Conservation (phyloP, 2,888 invertebrate genomes). For the Ormyrus thymus region DNA sequence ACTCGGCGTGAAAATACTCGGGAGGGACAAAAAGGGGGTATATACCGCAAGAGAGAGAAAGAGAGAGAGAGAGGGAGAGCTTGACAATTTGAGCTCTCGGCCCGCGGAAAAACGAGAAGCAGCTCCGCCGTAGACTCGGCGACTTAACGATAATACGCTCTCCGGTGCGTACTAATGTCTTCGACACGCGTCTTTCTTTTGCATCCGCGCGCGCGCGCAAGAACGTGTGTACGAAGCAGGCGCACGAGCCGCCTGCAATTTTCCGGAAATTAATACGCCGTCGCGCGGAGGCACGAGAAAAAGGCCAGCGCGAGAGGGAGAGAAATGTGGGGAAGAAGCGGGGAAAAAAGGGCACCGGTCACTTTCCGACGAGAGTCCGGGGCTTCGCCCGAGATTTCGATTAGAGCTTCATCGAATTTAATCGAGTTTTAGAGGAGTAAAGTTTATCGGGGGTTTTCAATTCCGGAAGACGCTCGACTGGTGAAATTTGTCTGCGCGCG, state of each 20-base stretch:
- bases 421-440: no score
- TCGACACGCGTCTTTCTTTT: neutral
- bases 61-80: neutral
- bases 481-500: no score
- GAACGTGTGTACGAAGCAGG: neutral
- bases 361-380: no score
- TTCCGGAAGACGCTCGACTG: no score
- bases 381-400: no score
- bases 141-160: slow-evolving; percentile 25
- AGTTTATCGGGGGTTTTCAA: no score
- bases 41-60: no score
- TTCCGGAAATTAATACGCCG: slow-evolving; percentile 55
- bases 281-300: slow-evolving; percentile 1
- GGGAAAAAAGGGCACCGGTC: neutral
- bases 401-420: no score
- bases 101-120: neutral
- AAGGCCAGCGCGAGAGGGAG: slow-evolving; percentile 6
- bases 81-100: slow-evolving; percentile 41
- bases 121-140: neutral
- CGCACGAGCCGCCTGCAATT: slow-evolving; percentile 37
- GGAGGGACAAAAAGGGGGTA: no score
- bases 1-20: no score
- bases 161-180: neutral
- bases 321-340: slow-evolving; percentile 1
- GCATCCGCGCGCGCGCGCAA: neutral